Evolutionary conservation across 2,797 vertebrate species (phyloP), one percentile per base, ranked within the genome.

Genomic region (Paratrypauchen microcephalus): DNA sequence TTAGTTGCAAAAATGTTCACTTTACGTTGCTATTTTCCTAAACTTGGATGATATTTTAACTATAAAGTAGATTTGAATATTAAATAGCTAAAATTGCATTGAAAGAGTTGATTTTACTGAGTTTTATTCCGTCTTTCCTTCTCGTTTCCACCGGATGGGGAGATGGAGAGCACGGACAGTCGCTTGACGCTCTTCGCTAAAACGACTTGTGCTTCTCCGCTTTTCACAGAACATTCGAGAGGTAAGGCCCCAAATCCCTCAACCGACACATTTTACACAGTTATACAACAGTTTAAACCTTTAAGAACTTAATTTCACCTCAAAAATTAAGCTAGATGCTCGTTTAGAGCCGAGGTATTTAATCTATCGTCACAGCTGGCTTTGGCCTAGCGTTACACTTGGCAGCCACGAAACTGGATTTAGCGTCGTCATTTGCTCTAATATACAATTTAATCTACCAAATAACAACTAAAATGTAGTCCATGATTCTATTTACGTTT

Each of bases 221-320:
- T 24, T 59, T 74, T 66, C 87, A 65, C 80, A 87, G 91, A 91
- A 91, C 86, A 75, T 91, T 91, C 89, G 83, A 91, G 90, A 89
- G 91, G 91, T 91, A 86, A 87, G 85, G 24, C 64, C 56, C 12
- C 65, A 69, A 76, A 55, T 47, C 12, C 1, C 61, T 19, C 58
- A 57, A 39, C 3, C 26, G 5, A 5, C 0, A 30, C 2, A 0
- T 66, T 1, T 39, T 39, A 0, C 5, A 47, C 5, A 0, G 1
- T 0, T 5, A 19, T 13, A 30, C 4, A 21, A 11, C 45, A 4
- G 28, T 19, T 45, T 68, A 28, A 1, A 5, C 48, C 0, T 6
- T 1, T 0, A 6, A 4, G 0, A 6, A 26, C 16, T 1, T 15
- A 0, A 57, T 41, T 26, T 0, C 1, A 15, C 4, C 1, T 0